Base-by-base conservation (phyloP, 1,140 invertebrate genomes). In the Hylyphantes graminicola region DNA sequence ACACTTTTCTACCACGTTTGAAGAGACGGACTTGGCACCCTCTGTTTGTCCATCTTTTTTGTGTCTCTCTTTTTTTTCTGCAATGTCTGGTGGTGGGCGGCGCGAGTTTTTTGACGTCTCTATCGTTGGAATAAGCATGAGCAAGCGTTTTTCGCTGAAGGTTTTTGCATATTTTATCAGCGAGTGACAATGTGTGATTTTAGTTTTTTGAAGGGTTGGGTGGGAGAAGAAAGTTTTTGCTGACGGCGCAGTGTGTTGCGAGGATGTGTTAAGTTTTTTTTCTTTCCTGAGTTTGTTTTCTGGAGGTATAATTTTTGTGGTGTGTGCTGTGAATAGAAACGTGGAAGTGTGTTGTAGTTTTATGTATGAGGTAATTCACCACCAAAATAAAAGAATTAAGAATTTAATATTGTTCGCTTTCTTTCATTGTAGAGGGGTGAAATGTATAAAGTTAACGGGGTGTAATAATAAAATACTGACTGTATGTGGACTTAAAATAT, bases 111-210 rank as follows among this genome's bases (percentile, higher is more conserved):
- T 79, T 79, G 77, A 79, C 51, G 65, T 79, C 77, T 79, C 77
- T 68, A 35, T 70, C 67, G 48, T 70, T 70, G 35, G 54, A 79
- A 70, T 57, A 79, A 78, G 77, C 77, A 79, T 68, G 77, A 79
- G 77, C 77, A 79, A 79, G 77, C 77, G 77, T 68, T 79, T 79
- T 79, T 59, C 63, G 57, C 57, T 53, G 67, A 65, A 70, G 35
- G 63, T 48, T 79, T 78, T 68, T 79, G 77, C 77, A 79, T 68
- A 79, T 79, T 79, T 79, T 79, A 79, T 19, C 13, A n/a, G 50
- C 15, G 64, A n/a, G 63, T 79, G 65, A 79, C 77, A 79, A 79
- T 79, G 65, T 51, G 11, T n/a, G 35, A n/a, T 59, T n/a, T 65
- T 13, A 10, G n/a, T 19, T 11, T 65, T 19, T 35, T 35, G 35